phyloP scores from a whole-genome alignment of 2,888 invertebrate genomes.

The Epirrhoe alternata region DNA sequence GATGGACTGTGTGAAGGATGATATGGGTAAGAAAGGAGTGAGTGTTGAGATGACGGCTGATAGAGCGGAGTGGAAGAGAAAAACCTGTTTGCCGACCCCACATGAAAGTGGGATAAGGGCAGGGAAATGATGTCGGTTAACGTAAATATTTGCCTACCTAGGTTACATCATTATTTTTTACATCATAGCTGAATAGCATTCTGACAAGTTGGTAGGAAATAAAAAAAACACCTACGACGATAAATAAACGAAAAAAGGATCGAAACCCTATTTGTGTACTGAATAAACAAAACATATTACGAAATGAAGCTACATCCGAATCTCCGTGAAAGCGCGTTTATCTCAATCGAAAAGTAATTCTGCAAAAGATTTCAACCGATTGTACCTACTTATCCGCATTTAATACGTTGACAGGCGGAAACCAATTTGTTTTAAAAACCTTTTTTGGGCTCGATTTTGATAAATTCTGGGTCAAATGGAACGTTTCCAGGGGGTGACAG shows the following conservation, averaged over 20 bases:
- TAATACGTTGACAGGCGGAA: slow-evolving; percentile 44
- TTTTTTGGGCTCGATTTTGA: slow-evolving; percentile 30
- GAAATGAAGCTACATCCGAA: slow-evolving; percentile 38
- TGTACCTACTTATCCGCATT: slow-evolving; percentile 43
- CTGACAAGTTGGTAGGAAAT: too few species aligned
- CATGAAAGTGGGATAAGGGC: too few species aligned
- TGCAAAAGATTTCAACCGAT: slow-evolving; percentile 45
- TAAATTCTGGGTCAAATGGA: slow-evolving; percentile 23
- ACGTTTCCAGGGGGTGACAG: slow-evolving; percentile 8
- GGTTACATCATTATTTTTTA: too few species aligned
- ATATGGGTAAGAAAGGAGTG: too few species aligned
- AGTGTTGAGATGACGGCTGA: too few species aligned
- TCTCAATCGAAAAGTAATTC: slow-evolving; percentile 51
- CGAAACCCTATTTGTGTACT: slow-evolving; percentile 9
- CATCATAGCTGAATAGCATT: too few species aligned
- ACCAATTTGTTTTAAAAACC: slow-evolving; percentile 51
- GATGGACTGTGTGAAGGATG: too few species aligned
- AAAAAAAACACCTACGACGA: neutral
- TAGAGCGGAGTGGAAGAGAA: too few species aligned
- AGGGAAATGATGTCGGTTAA: too few species aligned
- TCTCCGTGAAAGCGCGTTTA: slow-evolving; percentile 44
- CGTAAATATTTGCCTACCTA: too few species aligned
- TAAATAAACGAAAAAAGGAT: neutral
- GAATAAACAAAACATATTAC: slow-evolving; percentile 33
- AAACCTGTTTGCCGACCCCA: too few species aligned